Evolutionary conservation across 1,140 invertebrate species (phyloP), one percentile per base, ranked within the genome.

Genomic region (Cecropterus lyciades): DNA sequence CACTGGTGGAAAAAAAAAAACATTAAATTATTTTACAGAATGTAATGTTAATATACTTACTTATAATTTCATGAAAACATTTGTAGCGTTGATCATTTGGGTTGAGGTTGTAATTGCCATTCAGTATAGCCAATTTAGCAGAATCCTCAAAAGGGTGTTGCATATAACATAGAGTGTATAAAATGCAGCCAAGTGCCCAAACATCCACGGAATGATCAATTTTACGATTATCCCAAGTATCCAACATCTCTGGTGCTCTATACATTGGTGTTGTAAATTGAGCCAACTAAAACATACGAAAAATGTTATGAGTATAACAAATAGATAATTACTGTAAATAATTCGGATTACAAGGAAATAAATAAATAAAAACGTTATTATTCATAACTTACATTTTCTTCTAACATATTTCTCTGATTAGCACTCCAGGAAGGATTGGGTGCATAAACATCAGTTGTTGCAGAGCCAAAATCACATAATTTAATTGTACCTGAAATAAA

Each of bases 381-480:
- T 20, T 20, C 5, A 20, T 20, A 13, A 80, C 91, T 93, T 92
- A 97, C 97, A 93, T 97, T 97, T 94, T 99, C 99, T 93, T 99
- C 99, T 10, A 99, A 93, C 80, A 97, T 94, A 68, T 96, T 96
- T 75, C 99, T 94, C 93, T 99, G 96, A 78, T 97, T 96, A 49
- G 97, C 97, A 79, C 96, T 96, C 99, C 99, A 99, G 37, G 96
- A 95, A 16, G 96, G 93, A 85, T 99, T 97, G 15, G 98, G 98
- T 53, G 94, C 82, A 87, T 96, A 97, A 30, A 96, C 93, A 81
- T 98, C 95, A 14, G 95, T 96, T 20, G 98, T 99, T 0, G 98
- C 96, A 79, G 98, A 99, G 0, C 99, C 99, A 95, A 99, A 99
- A 93, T 99, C 99, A 93, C 99, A 99, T 49, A 99, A 91, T 92